phyloP scores from a whole-genome alignment of 2,113 vertebrate species.

The Abramis brama region DNA sequence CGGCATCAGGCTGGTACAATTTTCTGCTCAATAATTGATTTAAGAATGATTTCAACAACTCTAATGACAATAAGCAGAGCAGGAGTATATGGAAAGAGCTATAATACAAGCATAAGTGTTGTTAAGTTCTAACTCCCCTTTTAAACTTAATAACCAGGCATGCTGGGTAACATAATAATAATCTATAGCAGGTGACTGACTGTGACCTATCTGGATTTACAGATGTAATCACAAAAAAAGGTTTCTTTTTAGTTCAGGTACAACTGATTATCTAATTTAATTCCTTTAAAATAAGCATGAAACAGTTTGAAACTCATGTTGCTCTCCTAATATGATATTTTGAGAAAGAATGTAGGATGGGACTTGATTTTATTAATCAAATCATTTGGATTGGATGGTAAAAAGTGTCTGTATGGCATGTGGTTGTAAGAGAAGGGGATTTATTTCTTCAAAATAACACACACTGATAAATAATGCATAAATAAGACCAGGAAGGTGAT shows the following conservation, averaged over 20 bases:
- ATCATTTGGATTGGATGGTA: neutral
- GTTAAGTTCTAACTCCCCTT: neutral
- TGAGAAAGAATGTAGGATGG: neutral
- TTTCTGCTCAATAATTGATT: conserved; percentile 5
- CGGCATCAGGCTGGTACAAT: neutral
- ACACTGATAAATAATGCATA: neutral
- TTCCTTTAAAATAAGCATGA: conserved; percentile 3
- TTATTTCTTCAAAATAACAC: neutral
- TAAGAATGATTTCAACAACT: conserved; percentile 1
- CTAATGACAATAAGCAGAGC: neutral
- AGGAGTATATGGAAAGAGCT: neutral
- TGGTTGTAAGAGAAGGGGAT: neutral
- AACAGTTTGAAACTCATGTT: neutral
- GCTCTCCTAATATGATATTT: neutral
- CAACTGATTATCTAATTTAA: neutral
- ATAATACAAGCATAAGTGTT: neutral
- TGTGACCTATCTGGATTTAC: neutral
- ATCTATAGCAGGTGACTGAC: neutral
- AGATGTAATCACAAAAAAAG: neutral
- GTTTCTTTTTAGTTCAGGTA: neutral
- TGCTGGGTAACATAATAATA: neutral
- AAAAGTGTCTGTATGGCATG: neutral
- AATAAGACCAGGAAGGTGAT: neutral
- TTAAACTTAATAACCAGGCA: conserved; percentile 15
- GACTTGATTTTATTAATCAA: neutral